phyloP scores from a whole-genome alignment of 2,113 vertebrate species.

The Leptocoma aspasia region DNA sequence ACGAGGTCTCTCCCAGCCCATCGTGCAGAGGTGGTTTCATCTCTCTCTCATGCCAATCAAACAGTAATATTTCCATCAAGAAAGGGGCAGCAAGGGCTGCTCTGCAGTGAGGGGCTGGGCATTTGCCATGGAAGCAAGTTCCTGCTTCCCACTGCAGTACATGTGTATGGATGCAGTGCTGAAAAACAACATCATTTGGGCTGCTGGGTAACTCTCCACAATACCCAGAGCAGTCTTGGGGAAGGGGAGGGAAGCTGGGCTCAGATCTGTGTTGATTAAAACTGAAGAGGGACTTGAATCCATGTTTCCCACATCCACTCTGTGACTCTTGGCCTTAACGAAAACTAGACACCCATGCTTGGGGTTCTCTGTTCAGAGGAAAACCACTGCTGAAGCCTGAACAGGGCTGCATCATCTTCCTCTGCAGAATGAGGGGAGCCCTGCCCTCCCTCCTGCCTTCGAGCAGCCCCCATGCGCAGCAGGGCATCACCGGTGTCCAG shows the following conservation, averaged over 20 bases:
- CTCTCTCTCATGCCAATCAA: not conserved
- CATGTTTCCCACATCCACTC: not conserved
- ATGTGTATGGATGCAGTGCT: not conserved
- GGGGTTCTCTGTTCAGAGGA: not conserved
- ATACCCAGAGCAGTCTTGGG: not conserved
- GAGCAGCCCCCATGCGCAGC: not conserved
- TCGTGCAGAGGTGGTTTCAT: not conserved
- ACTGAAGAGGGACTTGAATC: not conserved
- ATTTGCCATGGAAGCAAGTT: not conserved
- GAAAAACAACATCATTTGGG: not conserved
- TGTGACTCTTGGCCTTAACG: not conserved
- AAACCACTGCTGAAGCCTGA: not conserved
- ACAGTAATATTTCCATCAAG: not conserved
- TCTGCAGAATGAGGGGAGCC: not conserved
- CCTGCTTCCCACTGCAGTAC: not conserved
- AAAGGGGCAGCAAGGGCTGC: not conserved
- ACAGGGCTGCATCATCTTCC: not conserved
- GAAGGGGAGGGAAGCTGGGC: not conserved
- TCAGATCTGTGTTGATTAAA: not conserved
- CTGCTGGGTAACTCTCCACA: not conserved
- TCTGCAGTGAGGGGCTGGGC: not conserved
- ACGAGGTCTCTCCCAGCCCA: fast-evolving
- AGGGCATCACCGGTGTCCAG: fast-evolving
- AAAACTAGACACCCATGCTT: fast-evolving
- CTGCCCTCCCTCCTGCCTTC: not conserved